Evolutionary conservation across 92 coral and sea anemone species (phyloP).

Genomic region (Phenganax marumi): DNA sequence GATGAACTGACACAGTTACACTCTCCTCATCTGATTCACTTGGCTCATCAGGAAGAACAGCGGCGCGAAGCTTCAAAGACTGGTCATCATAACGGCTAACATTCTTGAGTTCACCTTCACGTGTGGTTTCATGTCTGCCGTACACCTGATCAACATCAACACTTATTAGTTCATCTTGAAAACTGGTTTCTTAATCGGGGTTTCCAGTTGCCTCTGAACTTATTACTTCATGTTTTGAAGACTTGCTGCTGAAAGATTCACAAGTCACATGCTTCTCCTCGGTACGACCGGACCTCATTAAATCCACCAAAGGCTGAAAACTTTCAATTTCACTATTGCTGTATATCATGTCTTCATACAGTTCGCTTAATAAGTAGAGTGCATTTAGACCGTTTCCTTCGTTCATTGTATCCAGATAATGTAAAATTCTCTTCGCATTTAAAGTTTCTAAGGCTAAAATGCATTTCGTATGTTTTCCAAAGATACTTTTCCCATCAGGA

Average conservation of each 20-base stretch:
- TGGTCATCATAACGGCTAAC: neutral
- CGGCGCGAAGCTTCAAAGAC: neutral
- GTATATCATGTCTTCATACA: conserved; percentile 5
- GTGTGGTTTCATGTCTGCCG: neutral
- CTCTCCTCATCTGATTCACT: too few species aligned
- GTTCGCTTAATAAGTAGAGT: neutral
- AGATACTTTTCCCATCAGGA: neutral
- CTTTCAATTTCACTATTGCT: neutral
- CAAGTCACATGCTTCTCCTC: too few species aligned
- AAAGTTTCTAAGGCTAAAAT: neutral
- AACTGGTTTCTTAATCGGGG: neutral
- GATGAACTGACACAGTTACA: conserved; percentile 14
- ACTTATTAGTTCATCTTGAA: neutral
- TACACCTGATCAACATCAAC: neutral
- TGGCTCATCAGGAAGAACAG: too few species aligned
- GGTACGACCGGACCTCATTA: too few species aligned
- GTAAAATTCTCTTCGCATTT: neutral
- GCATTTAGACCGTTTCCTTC: neutral
- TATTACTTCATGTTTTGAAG: too few species aligned
- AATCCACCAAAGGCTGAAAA: neutral
- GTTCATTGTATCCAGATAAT: neutral
- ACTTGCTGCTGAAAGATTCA: too few species aligned
- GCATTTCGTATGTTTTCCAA: conserved; percentile 1
- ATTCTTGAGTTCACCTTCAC: neutral
- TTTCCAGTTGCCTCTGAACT: neutral